A percentile compares a stretch with the other conserved stretches of the same genome.
Evolutionary conservation across 2,113 vertebrate species (phyloP).

Genomic region (Gallinago undulata): DNA sequence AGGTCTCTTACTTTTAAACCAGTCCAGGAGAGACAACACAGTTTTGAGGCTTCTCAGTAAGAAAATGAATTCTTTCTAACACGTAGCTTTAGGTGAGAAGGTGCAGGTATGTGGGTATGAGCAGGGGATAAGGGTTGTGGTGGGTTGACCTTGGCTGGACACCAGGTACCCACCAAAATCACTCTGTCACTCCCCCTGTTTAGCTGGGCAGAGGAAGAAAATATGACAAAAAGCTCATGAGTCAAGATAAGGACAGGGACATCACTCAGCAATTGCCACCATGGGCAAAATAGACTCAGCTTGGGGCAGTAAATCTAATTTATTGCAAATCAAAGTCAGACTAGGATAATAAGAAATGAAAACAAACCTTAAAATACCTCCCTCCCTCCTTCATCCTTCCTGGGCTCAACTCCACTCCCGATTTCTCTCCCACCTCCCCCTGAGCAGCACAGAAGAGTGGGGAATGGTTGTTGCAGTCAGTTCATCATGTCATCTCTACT

Average conservation of each 20-base stretch:
- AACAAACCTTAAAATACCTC: background rate
- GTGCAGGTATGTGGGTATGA: background rate
- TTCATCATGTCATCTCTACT: background rate
- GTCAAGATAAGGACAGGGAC: background rate
- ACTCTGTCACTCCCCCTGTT: background rate
- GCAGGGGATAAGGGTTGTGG: background rate
- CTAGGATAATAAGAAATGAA: background rate
- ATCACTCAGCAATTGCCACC: background rate
- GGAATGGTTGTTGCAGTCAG: background rate
- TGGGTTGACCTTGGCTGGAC: background rate
- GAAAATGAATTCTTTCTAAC: background rate
- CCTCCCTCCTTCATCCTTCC: background rate
- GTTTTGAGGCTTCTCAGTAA: background rate
- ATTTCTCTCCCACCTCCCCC: background rate
- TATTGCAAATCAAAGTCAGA: background rate
- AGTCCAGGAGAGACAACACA: background rate
- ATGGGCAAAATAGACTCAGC: background rate
- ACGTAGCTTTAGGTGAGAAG: background rate
- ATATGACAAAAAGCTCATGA: fast-evolving
- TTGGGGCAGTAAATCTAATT: background rate
- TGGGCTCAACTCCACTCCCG: fast-evolving
- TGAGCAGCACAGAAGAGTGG: fast-evolving
- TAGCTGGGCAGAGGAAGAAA: background rate
- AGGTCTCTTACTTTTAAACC: background rate
- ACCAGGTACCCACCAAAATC: background rate